These are phyloP conservation scores for Galleria mellonella DNA, from an alignment of 1,140 invertebrate species.

Conservation along the genomic window DNA sequence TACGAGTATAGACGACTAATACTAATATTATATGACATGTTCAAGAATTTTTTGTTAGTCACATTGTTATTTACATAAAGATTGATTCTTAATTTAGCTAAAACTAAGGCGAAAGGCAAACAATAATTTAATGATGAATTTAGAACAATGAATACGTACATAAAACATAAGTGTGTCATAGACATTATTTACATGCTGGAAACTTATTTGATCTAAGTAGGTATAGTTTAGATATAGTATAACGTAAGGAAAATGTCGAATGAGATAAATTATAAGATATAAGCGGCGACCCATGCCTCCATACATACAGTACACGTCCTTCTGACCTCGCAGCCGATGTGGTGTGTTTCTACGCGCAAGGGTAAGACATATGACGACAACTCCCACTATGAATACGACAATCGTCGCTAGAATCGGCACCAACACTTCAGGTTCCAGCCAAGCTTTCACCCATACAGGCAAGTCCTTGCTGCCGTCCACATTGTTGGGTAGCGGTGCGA, in stretches of 20 bases:
- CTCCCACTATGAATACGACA: slow-evolving; percentile 90
- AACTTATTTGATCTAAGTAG: background rate
- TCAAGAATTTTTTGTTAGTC: too few relatives aligned
- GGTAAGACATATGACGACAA: slow-evolving; percentile 91
- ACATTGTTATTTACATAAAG: too few relatives aligned
- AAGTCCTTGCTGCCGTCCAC: slow-evolving; percentile 71
- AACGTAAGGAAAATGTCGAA: slow-evolving; percentile 1
- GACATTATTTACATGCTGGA: background rate
- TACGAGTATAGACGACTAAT: too few relatives aligned
- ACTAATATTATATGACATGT: too few relatives aligned
- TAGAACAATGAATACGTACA: too few relatives aligned
- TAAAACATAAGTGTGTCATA: background rate
- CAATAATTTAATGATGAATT: slow-evolving; percentile 5
- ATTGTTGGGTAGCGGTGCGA: slow-evolving; percentile 84
- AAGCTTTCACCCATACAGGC: slow-evolving; percentile 88
- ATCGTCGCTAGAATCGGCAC: slow-evolving; percentile 89
- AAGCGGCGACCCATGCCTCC: slow-evolving; percentile 67
- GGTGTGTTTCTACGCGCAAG: slow-evolving; percentile 85
- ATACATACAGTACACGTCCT: slow-evolving; percentile 80
- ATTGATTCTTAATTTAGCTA: background rate
- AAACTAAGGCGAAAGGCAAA: background rate
- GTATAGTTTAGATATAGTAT: background rate
- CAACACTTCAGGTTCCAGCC: slow-evolving; percentile 90
- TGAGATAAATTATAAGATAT: slow-evolving; percentile 40
- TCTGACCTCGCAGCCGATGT: slow-evolving; percentile 86